These are phyloP conservation scores for Tetramorium simillimum DNA, from an alignment of 1,140 invertebrate species.

Conservation along the genomic window DNA sequence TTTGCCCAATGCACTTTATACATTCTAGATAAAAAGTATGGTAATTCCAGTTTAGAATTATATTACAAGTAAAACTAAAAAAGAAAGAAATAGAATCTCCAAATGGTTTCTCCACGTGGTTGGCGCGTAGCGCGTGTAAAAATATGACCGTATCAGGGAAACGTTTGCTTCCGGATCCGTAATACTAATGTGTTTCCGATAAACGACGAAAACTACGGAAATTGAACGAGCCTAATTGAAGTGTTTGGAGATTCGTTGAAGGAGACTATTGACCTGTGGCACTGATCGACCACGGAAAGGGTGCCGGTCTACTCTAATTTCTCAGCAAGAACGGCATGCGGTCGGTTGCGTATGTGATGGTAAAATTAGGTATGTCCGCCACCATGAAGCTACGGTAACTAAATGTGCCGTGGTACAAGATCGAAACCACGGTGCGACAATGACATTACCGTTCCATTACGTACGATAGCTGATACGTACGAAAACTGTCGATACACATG, in stretches of 20 bases:
- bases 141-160: neutral
- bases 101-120: neutral
- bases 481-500: conserved; percentile 36
- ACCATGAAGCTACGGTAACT: conserved; percentile 34
- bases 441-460: conserved; percentile 48
- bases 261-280: conserved; percentile 5
- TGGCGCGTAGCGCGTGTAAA: neutral
- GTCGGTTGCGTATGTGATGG: conserved; percentile 22
- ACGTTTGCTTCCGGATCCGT: neutral
- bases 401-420: conserved; percentile 40
- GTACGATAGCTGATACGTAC: conserved; percentile 33
- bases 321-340: conserved; percentile 40
- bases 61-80: neutral
- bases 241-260: conserved; percentile 30
- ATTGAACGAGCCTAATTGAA: conserved; percentile 24
- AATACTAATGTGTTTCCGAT: neutral
- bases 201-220: neutral
- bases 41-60: neutral
- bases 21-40: too few relatives aligned
- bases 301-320: conserved; percentile 41
- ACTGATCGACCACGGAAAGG: conserved; percentile 13
- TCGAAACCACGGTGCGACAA: conserved; percentile 61
- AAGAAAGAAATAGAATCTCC: neutral
- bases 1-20: too few relatives aligned
- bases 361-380: conserved; percentile 50